A percentile compares a stretch with the other conserved stretches of the same genome.
phyloP scores from a whole-genome alignment of 1,140 invertebrate genomes.

The Saccostrea echinata region DNA sequence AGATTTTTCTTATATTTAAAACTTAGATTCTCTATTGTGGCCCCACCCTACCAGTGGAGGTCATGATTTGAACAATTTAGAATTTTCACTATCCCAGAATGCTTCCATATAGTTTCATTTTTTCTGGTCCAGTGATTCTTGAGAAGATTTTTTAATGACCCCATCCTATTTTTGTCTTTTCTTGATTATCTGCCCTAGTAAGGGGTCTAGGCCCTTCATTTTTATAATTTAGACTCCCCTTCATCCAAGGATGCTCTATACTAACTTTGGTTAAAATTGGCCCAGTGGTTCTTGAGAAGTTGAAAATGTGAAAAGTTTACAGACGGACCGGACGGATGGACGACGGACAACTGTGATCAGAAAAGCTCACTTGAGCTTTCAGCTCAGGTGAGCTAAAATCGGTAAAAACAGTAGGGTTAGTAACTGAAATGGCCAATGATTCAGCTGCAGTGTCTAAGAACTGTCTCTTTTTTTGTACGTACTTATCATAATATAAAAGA shows the following conservation, averaged over 20 bases:
- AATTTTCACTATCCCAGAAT: not conserved
- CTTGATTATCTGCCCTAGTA: not conserved
- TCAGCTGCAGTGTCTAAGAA: no score
- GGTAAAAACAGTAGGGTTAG: no score
- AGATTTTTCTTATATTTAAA: not conserved
- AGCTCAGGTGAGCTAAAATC: not conserved
- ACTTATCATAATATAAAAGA: no score
- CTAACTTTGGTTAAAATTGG: not conserved
- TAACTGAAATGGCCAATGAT: no score
- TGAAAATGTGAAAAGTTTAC: not conserved
- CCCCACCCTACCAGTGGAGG: not conserved
- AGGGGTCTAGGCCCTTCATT: not conserved
- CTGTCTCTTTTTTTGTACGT: no score
- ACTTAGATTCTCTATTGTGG: not conserved
- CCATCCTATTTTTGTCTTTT: not conserved
- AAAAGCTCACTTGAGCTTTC: not conserved
- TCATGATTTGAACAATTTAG: not conserved
- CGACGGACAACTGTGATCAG: not conserved
- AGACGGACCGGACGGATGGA: not conserved
- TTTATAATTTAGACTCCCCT: not conserved
- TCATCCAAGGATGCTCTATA: not conserved
- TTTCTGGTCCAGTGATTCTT: not conserved
- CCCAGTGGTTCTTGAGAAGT: not conserved
- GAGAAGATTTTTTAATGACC: not conserved
- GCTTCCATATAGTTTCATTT: not conserved